Conservation (phyloP, 2,113 vertebrate genomes). For the Actenoides hombroni region DNA sequence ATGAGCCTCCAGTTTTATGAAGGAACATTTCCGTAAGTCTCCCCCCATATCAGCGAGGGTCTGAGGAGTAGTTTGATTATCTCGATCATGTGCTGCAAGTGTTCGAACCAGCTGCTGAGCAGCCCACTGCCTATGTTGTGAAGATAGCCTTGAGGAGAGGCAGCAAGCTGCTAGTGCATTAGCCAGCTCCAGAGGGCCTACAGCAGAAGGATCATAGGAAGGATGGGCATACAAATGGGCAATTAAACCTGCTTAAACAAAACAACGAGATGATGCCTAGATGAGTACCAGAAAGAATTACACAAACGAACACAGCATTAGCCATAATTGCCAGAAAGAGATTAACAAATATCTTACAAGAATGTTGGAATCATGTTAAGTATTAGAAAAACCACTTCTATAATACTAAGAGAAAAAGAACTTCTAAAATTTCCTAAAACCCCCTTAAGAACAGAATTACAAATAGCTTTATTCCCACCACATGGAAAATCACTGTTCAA, state of each 20-base stretch:
- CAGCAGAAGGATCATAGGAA: slow-evolving; percentile 90
- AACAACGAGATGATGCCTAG: slow-evolving; percentile 77
- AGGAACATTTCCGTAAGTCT: slow-evolving; percentile 92
- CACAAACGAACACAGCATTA: slow-evolving; percentile 55
- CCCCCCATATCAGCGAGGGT: slow-evolving; percentile 95
- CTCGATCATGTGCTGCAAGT: slow-evolving; percentile 93
- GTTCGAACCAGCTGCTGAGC: slow-evolving; percentile 95
- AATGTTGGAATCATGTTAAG: not conserved
- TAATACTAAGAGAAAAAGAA: not conserved
- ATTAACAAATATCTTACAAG: slow-evolving; percentile 9
- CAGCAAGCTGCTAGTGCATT: slow-evolving; percentile 97
- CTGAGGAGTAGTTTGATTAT: slow-evolving; percentile 90
- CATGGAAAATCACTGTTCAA: not conserved
- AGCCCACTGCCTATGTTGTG: slow-evolving; percentile 97
- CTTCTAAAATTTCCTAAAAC: not conserved
- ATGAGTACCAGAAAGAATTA: slow-evolving; percentile 69
- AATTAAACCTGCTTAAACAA: slow-evolving; percentile 89
- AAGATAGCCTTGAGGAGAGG: slow-evolving; percentile 94
- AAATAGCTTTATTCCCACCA: not conserved
- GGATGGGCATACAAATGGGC: slow-evolving; percentile 91
- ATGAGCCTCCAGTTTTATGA: slow-evolving; percentile 94
- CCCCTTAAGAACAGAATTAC: not conserved
- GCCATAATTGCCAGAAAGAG: slow-evolving; percentile 40
- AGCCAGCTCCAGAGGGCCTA: slow-evolving; percentile 98
- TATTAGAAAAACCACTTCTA: not conserved